Base-by-base conservation (phyloP, 2,113 vertebrate species). In the Aythya baeri region DNA sequence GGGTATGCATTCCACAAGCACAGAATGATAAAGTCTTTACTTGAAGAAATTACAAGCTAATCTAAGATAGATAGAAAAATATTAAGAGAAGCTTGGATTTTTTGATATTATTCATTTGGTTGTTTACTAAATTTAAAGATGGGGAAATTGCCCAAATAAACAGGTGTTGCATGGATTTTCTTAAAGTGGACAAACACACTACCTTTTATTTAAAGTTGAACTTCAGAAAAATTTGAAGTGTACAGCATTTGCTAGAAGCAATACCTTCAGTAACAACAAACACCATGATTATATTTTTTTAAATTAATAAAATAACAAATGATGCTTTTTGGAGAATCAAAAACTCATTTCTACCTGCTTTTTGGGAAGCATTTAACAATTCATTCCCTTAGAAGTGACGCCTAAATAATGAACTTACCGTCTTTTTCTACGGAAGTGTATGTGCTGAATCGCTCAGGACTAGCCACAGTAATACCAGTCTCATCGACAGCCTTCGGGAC, bases 401-500 rank as follows among this genome's bases (percentile, higher is more conserved):
- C 5, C 55, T 25, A 68, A 70, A 17, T 21, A 44, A 32, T 9
- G 18, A 67, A 94, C 98, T 98, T 76, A 99, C 99, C 98, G 7
- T 98, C 97, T 38, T 96, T 98, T 32, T 97, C 96, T 76, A 57
- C 29, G 29, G 93, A 93, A 63, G 83, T 49, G 31, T 98, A 98
- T 0, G 97, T 97, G 91, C 98, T 97, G 98, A 99, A 99, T 32
- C 99, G 97, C 94, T 99, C 99, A 5, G 96, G 97, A 73, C 99
- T 97, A 58, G 99, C 99, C 58, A 99, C 98, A 5, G 99, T 99
- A 89, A 99, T 99, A 36, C 99, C 99, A 13, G 98, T 98, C 84
- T 99, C 97, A 92, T 99, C 99, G 7, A 99, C 99, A 91, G 99
- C 99, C 97, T 99, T 98, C n/a, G 98, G 99, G 80, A 99, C 96